Conservation (phyloP, 2,888 invertebrate species). For the Tipula unca region DNA sequence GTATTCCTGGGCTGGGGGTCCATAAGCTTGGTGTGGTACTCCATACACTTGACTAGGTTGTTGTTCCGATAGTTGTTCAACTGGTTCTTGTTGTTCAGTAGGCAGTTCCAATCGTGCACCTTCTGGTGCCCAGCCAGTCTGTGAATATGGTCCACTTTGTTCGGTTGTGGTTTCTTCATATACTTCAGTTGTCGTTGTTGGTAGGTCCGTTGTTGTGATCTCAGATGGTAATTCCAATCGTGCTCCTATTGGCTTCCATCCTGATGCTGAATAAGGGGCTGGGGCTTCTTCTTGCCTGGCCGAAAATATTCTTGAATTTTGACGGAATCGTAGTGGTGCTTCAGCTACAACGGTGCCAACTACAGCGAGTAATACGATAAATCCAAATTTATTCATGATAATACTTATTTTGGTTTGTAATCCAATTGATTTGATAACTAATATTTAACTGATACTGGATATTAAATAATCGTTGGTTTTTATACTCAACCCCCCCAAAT, state of each 20-base stretch:
- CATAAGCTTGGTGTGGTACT: slow-evolving; percentile 43
- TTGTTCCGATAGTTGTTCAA: not conserved
- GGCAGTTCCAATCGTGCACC: slow-evolving; percentile 9
- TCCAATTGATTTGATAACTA: slow-evolving; percentile 14
- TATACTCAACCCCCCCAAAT: slow-evolving; percentile 15
- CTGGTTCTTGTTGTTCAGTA: not conserved
- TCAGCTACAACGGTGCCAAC: not conserved
- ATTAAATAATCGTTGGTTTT: not conserved
- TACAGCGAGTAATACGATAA: not conserved
- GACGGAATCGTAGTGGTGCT: slow-evolving; percentile 33
- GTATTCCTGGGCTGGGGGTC: slow-evolving; percentile 42
- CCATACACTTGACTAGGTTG: slow-evolving; percentile 40
- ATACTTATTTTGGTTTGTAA: not conserved
- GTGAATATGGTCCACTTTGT: slow-evolving; percentile 23
- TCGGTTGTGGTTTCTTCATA: not conserved
- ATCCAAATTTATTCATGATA: slow-evolving; percentile 19
- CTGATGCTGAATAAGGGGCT: slow-evolving; percentile 28
- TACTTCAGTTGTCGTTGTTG: slow-evolving; percentile 16
- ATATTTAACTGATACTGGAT: not conserved
- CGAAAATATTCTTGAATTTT: slow-evolving; percentile 27
- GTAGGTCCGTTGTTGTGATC: not conserved
- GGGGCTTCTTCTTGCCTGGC: slow-evolving; percentile 34
- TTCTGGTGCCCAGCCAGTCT: slow-evolving; percentile 23
- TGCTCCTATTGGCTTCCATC: not conserved
- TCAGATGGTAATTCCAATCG: slow-evolving; percentile 9